Conservation (phyloP, 2,888 invertebrate genomes). For the Synanthedon andrenaeformis region DNA sequence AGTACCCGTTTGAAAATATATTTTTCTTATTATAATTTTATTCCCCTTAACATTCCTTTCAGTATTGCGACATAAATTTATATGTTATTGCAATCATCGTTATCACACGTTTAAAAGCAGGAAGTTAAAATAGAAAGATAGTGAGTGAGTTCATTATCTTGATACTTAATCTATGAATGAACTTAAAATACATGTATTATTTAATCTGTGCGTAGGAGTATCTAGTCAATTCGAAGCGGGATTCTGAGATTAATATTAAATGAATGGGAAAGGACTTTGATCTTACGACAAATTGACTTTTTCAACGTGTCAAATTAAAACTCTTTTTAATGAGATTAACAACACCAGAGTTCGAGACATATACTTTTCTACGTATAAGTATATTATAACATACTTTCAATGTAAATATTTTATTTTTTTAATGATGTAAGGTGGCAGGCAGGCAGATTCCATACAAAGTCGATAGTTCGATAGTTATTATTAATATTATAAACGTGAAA, state of each 20-base stretch:
- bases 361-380: background rate
- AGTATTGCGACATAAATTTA: background rate
- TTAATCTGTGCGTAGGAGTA: conserved; percentile 35
- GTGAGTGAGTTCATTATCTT: conserved; percentile 10
- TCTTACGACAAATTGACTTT: conserved; percentile 36
- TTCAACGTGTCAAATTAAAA: too few species aligned
- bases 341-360: too few species aligned
- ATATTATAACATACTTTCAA: background rate
- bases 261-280: conserved; percentile 41
- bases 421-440: background rate
- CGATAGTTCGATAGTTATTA: too few species aligned
- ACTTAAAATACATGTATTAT: conserved; percentile 22
- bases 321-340: too few species aligned
- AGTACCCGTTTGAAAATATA: background rate
- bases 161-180: conserved; percentile 18
- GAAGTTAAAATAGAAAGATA: conserved; percentile 8
- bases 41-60: background rate
- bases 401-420: background rate
- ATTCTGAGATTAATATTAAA: conserved; percentile 42
- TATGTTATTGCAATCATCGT: background rate
- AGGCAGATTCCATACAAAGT: too few species aligned
- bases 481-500: too few species aligned
- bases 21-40: background rate
- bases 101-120: conserved; percentile 1
- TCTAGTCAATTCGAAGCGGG: conserved; percentile 32